phyloP scores from a whole-genome alignment of 37 sponge, comb jelly and placozoan species.

The Lycopodina hypogea region DNA sequence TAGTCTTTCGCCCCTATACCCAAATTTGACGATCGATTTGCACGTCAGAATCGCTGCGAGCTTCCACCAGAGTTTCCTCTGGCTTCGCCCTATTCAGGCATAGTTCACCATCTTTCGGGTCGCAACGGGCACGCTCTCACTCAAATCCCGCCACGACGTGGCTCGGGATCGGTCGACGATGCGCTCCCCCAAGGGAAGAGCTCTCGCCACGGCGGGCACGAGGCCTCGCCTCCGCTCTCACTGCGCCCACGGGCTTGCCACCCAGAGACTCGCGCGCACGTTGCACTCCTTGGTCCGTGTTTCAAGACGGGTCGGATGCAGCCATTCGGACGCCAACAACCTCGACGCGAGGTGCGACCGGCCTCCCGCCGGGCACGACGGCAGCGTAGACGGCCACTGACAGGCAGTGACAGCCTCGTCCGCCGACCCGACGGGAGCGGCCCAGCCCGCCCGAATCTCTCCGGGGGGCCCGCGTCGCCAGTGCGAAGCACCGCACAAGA shows the following conservation, averaged over 20 bases:
- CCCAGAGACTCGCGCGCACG: conserved; percentile 72
- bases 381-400: conserved; percentile 22
- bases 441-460: too few species aligned
- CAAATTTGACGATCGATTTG: conserved; percentile 75
- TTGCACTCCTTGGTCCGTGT: conserved; percentile 89
- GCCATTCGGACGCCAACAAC: conserved; percentile 33
- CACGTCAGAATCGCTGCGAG: conserved; percentile 62
- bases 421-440: conserved; percentile 2
- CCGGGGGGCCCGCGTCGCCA: conserved; percentile 7
- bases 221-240: conserved; percentile 54
- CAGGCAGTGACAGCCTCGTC: conserved; percentile 3
- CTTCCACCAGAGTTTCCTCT: conserved; percentile 85
- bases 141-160: conserved; percentile 53
- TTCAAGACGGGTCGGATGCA: conserved; percentile 73
- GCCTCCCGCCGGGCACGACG: conserved; percentile 20
- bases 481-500: conserved; percentile 5
- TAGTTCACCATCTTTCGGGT: conserved; percentile 74
- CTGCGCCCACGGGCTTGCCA: conserved; percentile 63
- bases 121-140: conserved; percentile 62
- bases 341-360: conserved; percentile 34
- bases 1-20: conserved; percentile 82
- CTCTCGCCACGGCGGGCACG: conserved; percentile 50
- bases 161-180: conserved; percentile 56
- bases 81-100: conserved; percentile 68
- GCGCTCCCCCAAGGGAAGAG: conserved; percentile 22